Evolutionary conservation across 1,140 invertebrate species (phyloP), one percentile per base, ranked within the genome.

Genomic region (Portunus trituberculatus): DNA sequence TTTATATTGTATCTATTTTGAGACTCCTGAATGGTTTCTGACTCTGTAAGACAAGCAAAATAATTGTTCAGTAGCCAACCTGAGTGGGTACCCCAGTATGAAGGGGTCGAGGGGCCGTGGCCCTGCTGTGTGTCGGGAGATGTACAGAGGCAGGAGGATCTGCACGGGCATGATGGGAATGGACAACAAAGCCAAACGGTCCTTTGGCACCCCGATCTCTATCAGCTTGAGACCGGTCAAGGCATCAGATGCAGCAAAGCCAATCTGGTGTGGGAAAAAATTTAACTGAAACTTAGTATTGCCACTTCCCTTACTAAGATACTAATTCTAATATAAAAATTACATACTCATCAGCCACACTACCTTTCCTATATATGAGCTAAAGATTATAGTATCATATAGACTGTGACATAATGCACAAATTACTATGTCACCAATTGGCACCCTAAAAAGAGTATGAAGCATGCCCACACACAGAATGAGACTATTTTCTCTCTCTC

Each of bases 241-340:
- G 46, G 98, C 98, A 97, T 99, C 99, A 96, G 98, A 98, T n/a
- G 99, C 99, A 92, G 99, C 98, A 97, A 99, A 99, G 28, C 99
- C 99, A 96, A 99, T 98, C 99, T n/a, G 67, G 16, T 1, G 52
- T 59, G n/a, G 67, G n/a, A 25, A 76, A 76, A n/a, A 8, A 76
- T 59, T 2, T 59, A 14, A 59, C 8, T 14, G 1, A 59, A 59
- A 59, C 8, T 59, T 39, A 39, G 1, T 39, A 6, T 39, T 2
- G 39, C 39, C 39, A 39, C 39, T 39, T 39, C 39, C 39, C 6
- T 39, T 39, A 39, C 1, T 39, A 39, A 39, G 39, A 39, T 6
- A 39, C 39, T 39, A 39, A 39, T 39, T 39, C 39, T 39, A 39
- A 39, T 6, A 39, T 39, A 39, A 6, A 39, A 39, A 39, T 39